These are phyloP conservation scores for Cyclophora albipunctata DNA, from an alignment of 2,888 invertebrate genomes.

Conservation along the genomic window DNA sequence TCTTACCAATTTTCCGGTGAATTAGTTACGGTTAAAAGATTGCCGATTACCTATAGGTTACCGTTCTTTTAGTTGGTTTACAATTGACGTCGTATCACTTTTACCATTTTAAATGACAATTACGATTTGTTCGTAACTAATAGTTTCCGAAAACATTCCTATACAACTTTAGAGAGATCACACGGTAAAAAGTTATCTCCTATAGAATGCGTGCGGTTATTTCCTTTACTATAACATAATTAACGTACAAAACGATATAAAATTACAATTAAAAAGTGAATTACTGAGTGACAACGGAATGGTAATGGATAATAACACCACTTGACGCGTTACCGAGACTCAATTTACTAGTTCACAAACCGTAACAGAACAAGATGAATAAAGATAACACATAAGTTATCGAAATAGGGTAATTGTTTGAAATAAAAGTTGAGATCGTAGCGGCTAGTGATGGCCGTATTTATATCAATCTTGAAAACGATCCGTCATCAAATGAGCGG, in stretches of 20 bases:
- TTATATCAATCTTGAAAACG: slow-evolving; percentile 18
- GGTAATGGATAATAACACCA: neutral
- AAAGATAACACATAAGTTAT: no score
- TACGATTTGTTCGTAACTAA: neutral
- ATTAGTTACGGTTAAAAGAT: slow-evolving; percentile 40
- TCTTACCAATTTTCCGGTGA: slow-evolving; percentile 51
- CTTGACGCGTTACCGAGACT: neutral
- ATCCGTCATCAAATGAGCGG: slow-evolving; percentile 34
- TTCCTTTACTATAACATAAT: no score
- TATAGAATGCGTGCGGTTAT: no score
- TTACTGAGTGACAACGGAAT: no score
- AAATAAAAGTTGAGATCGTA: no score
- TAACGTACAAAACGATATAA: no score
- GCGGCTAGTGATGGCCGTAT: neutral
- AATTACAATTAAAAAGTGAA: no score
- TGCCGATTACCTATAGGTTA: slow-evolving; percentile 39
- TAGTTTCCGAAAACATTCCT: neutral
- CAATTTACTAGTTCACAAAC: no score
- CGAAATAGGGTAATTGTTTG: no score
- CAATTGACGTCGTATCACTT: slow-evolving; percentile 34
- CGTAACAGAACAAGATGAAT: no score
- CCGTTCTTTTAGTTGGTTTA: slow-evolving; percentile 34
- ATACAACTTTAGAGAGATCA: no score
- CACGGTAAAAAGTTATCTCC: no score
- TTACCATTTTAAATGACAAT: slow-evolving; percentile 18